Base-by-base conservation (phyloP, 2,888 invertebrate genomes). In the Dicranocentrus wangi region DNA sequence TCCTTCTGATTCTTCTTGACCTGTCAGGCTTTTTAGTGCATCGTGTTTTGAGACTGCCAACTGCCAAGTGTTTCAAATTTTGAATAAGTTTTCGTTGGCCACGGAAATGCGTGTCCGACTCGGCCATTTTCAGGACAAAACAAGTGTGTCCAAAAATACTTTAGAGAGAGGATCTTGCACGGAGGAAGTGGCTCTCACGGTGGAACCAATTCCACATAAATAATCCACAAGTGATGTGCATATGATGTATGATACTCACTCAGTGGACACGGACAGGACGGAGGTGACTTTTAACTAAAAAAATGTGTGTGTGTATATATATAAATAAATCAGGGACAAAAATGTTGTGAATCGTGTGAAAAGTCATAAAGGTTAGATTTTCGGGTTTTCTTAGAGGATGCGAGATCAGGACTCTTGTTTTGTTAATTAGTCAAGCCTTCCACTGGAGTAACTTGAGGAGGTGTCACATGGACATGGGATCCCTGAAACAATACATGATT, bases 41-140 rank as follows among this genome's bases (percentile, higher is more conserved):
- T 61, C 47, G 32, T 72, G 63, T 25, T n/a, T 55, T 55, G 21
- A 55, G n/a, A 51, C n/a, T 51, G 27, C 23, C 63, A 61, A 69
- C 55, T 27, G 42, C 32, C 51, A 71, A 78, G 70, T 79, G 79
- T 79, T 79, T 79, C 79, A 71, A 79, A 79, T 79, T 72, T 66
- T 79, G 58, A 79, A 79, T 79, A 65, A n/a, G 61, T 47, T 66
- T 58, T 23, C 25, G 23, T 47, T 79, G 25, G 39, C 70, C 39
- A n/a, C 5, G 23, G 15, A 60, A 28, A 69, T 72, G 55, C 79
- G 79, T 79, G 66, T 79, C 79, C 66, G 65, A 55, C 60, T 69
- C 61, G 78, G 69, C 21, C 47, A 78, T 63, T 78, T 69, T 71
- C 70, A 65, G 53, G 78, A 78, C 78, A 78, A 78, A 78, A 78